Evolutionary conservation across 2,888 invertebrate species (phyloP), one percentile per base, ranked within the genome.

Genomic region (Schizaphis graminum): DNA sequence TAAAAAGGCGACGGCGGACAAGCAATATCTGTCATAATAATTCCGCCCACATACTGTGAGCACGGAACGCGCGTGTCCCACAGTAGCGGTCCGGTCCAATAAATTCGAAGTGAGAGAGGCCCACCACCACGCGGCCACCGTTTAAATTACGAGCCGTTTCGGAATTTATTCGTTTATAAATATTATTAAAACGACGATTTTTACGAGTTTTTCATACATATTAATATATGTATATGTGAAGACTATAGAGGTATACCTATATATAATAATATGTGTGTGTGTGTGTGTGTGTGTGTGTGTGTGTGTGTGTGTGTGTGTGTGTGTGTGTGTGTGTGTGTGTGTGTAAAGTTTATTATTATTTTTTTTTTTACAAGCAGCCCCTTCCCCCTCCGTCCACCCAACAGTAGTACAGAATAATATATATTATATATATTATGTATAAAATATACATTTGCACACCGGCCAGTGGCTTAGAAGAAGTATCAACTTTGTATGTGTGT

Each of bases 11-110:
- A 93, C 89, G 93, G 93, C 61, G 93, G 61, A 94, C 93, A 94
- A 94, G 93, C 90, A 94, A 94, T 94, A 94, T 94, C 90, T 94
- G 93, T 94, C 93, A 90, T 94, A 94, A 94, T 94, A 90, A 94
- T 61, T 86, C 93, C 90, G 93, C 93, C 93, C 93, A 94, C 93
- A 94, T 94, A 94, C 93, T 94, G 93, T 56, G 93, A 57, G 67
- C 90, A 47, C 61, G 61, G 67, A 88, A 67, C 67, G 88, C 61
- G 93, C 56, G 93, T 90, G 90, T 90, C 90, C 61, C 86, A 94
- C 93, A 86, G 93, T 94, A 94, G 93, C 93, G 49, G 93, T 89
- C 93, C 89, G 89, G 93, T 94, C 85, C 93, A 91, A 94, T 94
- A 94, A 94, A 94, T 94, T 90, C 57, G 88, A 94, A 49, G 92